phyloP scores from a whole-genome alignment of 2,888 invertebrate species.

The Drosophila ustulata region DNA sequence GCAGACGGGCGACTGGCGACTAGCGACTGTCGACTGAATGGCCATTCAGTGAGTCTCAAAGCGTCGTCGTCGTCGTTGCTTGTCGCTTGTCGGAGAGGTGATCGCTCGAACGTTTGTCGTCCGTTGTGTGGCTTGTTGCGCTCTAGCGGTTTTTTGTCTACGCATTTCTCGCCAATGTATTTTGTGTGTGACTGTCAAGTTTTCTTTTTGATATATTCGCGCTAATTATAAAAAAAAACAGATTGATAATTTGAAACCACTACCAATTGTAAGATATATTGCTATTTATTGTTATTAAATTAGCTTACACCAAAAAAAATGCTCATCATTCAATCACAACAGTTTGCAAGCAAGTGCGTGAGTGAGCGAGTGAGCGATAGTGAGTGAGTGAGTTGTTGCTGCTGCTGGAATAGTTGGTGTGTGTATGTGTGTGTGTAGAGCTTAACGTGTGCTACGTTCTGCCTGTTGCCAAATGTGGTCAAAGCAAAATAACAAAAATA shows the following conservation, averaged over 20 bases:
- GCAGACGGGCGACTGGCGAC: slow-evolving; percentile 6
- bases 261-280: slow-evolving; percentile 73
- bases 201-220: slow-evolving; percentile 45
- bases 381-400: slow-evolving; percentile 38
- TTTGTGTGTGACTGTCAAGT: slow-evolving; percentile 12
- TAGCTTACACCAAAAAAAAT: slow-evolving; percentile 36
- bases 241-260: slow-evolving; percentile 33
- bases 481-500: slow-evolving; percentile 72
- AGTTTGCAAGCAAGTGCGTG: slow-evolving; percentile 55
- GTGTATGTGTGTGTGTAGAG: slow-evolving; percentile 41
- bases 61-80: slow-evolving; percentile 65
- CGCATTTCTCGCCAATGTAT: slow-evolving; percentile 54
- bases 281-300: slow-evolving; percentile 35
- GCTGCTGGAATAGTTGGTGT: slow-evolving; percentile 44
- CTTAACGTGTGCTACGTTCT: slow-evolving; percentile 64
- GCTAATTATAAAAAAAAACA: slow-evolving; percentile 55
- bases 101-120: slow-evolving; percentile 44
- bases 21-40: slow-evolving; percentile 1
- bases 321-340: slow-evolving; percentile 55
- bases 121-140: slow-evolving; percentile 44
- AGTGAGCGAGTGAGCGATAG: slow-evolving; percentile 48
- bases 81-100: slow-evolving; percentile 31
- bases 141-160: slow-evolving; percentile 60
- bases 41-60: slow-evolving; percentile 69
- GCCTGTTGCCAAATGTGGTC: slow-evolving; percentile 82